Evolutionary conservation across 2,113 vertebrate species (phyloP).

Genomic region (Microtus pennsylvanicus): DNA sequence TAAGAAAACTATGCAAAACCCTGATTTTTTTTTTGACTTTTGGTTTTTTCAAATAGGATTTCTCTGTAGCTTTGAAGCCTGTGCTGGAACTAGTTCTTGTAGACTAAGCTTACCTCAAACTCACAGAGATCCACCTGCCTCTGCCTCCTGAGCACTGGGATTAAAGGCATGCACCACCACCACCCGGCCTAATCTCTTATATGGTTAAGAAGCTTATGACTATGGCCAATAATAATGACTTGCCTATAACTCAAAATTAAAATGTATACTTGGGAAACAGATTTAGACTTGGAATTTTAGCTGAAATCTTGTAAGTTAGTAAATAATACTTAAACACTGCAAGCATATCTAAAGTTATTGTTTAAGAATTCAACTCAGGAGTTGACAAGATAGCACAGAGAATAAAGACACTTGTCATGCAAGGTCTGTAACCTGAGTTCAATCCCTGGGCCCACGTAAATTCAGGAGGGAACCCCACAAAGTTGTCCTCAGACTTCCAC

Average conservation of each 20-base stretch:
- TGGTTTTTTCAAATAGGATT: too few relatives aligned
- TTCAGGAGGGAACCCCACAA: neutral
- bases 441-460: neutral
- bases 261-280: neutral
- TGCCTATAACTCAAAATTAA: neutral
- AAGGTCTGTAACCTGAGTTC: neutral
- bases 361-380: neutral
- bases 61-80: too few relatives aligned
- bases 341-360: neutral
- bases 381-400: neutral
- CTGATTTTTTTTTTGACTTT: neutral
- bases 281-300: neutral
- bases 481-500: neutral
- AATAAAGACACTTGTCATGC: neutral
- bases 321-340: neutral
- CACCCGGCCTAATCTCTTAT: neutral
- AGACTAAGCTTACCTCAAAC: too few relatives aligned
- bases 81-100: too few relatives aligned
- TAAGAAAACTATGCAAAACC: neutral
- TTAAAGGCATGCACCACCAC: too few relatives aligned
- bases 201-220: neutral
- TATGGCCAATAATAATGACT: neutral
- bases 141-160: too few relatives aligned
- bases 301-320: neutral
- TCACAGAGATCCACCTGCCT: too few relatives aligned